Evolutionary conservation across 2,113 vertebrate species (phyloP).

Genomic region (Salminus brasiliensis): DNA sequence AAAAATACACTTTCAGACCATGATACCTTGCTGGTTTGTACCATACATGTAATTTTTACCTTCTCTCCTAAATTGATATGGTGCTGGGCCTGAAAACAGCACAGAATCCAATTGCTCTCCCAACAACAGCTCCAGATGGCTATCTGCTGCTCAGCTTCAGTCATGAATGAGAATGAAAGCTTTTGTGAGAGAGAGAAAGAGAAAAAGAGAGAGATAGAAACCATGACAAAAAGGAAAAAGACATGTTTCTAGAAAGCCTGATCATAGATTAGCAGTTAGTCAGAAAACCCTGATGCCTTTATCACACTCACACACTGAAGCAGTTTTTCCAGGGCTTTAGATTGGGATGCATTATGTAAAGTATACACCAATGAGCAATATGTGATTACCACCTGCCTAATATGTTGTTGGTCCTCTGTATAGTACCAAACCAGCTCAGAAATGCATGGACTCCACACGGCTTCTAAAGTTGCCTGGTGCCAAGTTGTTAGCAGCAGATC

Average conservation of each 20-base stretch:
- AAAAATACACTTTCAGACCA: constrained; percentile 36
- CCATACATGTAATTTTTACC: constrained; percentile 14
- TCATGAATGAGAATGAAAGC: constrained; percentile 34
- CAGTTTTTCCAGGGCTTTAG: too few relatives aligned
- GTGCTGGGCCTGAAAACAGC: constrained; percentile 20
- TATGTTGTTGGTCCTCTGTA: too few relatives aligned
- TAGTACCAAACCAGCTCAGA: too few relatives aligned
- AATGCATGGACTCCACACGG: too few relatives aligned
- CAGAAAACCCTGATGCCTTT: background rate
- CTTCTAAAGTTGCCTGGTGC: too few relatives aligned
- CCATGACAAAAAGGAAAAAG: background rate
- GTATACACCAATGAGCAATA: too few relatives aligned
- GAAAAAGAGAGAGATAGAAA: background rate
- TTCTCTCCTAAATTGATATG: constrained; percentile 17
- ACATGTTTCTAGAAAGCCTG: background rate
- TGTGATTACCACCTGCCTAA: too few relatives aligned
- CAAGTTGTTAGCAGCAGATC: too few relatives aligned
- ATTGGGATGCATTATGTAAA: too few relatives aligned
- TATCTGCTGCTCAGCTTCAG: constrained; percentile 13
- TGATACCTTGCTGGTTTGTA: constrained; percentile 8
- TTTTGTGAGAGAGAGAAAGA: background rate
- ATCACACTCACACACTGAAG: background rate
- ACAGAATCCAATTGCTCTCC: constrained; percentile 28
- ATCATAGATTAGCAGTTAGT: background rate
- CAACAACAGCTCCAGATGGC: constrained; percentile 26